Evolutionary conservation across 2,797 vertebrate species (phyloP).

Genomic region (Darevskia mixta): DNA sequence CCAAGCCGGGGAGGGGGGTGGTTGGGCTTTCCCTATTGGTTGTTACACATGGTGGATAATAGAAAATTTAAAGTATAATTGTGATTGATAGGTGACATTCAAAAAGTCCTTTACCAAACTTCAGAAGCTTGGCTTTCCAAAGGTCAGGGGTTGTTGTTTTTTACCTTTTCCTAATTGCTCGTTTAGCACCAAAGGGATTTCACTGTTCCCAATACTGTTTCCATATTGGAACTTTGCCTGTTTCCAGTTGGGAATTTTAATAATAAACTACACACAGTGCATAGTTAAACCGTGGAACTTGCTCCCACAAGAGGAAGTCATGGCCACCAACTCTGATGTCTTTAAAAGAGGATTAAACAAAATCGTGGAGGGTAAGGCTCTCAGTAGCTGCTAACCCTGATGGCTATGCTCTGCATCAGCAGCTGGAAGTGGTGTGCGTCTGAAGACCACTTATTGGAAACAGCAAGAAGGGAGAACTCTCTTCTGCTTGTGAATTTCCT

Average conservation of each 20-base stretch:
- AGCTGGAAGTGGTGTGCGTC: too few species aligned
- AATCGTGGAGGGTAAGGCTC: too few species aligned
- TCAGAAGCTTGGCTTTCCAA: constrained; percentile 8
- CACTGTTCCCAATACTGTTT: background rate
- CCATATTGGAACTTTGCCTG: background rate
- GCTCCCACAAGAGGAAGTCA: too few species aligned
- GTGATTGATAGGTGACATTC: constrained; percentile 20
- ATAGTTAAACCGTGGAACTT: too few species aligned
- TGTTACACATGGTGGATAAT: background rate
- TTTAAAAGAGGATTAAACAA: too few species aligned
- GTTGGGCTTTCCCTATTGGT: background rate
- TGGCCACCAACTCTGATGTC: too few species aligned
- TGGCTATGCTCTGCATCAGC: too few species aligned
- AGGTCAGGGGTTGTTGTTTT: background rate
- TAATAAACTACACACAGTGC: background rate
- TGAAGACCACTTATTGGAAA: too few species aligned
- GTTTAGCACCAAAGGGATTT: background rate
- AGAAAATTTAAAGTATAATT: background rate
- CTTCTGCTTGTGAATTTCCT: too few species aligned
- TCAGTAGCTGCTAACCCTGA: too few species aligned
- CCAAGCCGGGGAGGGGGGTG: background rate
- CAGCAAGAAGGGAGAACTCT: too few species aligned
- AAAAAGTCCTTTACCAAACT: constrained; percentile 19
- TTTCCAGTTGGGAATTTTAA: background rate
- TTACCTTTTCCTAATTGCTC: background rate